Conservation (phyloP, 1,140 invertebrate genomes). For the Scaptodrosophila lebanonensis region DNA sequence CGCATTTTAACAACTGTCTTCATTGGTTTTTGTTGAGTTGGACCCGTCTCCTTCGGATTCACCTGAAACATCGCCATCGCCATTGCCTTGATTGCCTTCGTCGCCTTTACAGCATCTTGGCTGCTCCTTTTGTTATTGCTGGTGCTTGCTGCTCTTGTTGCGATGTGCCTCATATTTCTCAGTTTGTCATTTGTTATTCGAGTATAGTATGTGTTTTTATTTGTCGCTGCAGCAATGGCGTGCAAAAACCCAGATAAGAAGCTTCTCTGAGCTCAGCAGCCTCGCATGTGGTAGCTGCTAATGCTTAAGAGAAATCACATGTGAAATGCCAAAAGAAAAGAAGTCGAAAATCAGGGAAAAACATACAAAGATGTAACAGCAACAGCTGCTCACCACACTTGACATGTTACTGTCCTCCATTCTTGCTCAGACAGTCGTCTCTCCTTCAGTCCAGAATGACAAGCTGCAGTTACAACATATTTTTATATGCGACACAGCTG, state of each 20-base stretch:
- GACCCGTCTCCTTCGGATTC: background rate
- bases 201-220: too few species aligned
- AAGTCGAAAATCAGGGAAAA: constrained; percentile 18
- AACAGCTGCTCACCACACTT: constrained; percentile 7
- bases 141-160: background rate
- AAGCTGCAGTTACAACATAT: background rate
- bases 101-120: constrained; percentile 1
- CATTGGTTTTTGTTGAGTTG: constrained; percentile 40
- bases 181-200: constrained; percentile 9
- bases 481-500: too few species aligned
- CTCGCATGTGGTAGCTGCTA: too few species aligned
- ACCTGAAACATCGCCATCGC: constrained; percentile 4
- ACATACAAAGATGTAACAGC: background rate
- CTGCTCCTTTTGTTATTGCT: background rate
- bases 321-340: constrained; percentile 19
- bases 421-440: too few species aligned
- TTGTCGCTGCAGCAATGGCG: constrained; percentile 39
- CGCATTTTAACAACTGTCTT: constrained; percentile 47
- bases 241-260: constrained; percentile 59
- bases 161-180: constrained; percentile 4
- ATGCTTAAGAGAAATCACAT: background rate
- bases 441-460: too few species aligned
- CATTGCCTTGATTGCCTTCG: constrained; percentile 26
- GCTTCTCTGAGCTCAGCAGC: constrained; percentile 33
- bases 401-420: constrained; percentile 8